A percentile compares a stretch with the other conserved stretches of the same genome.
Conservation (phyloP, 2,888 invertebrate species). For the Argyresthia goedartella region DNA sequence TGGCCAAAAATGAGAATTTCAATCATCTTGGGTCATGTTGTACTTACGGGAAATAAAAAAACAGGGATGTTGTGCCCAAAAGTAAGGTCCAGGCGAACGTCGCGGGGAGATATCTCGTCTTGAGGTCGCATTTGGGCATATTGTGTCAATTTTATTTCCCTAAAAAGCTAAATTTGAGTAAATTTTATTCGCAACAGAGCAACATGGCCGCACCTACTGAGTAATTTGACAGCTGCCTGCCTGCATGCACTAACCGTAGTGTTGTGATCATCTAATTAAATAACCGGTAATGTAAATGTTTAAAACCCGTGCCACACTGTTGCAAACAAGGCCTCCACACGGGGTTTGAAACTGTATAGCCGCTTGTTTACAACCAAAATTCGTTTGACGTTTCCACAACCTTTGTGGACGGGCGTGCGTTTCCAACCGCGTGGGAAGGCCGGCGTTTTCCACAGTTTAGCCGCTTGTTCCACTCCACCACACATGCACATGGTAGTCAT, state of each 20-base stretch:
- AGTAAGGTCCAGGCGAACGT: conserved; percentile 98
- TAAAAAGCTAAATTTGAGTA: conserved; percentile 51
- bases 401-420: too few species aligned
- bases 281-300: not conserved
- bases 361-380: too few species aligned
- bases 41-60: conserved; percentile 99
- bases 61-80: conserved; percentile 91
- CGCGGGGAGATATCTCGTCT: conserved; percentile 97
- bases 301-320: too few species aligned
- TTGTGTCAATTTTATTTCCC: conserved; percentile 63
- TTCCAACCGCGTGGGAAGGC: too few species aligned
- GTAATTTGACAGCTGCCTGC: conserved; percentile 51
- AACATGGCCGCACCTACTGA: conserved; percentile 74
- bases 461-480: too few species aligned
- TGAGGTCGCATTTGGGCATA: conserved; percentile 97
- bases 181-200: conserved; percentile 68
- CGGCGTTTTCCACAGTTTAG: too few species aligned
- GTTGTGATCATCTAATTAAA: not conserved
- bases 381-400: too few species aligned
- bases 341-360: too few species aligned
- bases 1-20: conserved; percentile 51
- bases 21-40: conserved; percentile 43
- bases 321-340: too few species aligned
- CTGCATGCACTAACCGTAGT: conserved; percentile 15
- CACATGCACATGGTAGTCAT: too few species aligned